Evolutionary conservation across 2,888 invertebrate genomes (phyloP).

Genomic region (Actias luna): DNA sequence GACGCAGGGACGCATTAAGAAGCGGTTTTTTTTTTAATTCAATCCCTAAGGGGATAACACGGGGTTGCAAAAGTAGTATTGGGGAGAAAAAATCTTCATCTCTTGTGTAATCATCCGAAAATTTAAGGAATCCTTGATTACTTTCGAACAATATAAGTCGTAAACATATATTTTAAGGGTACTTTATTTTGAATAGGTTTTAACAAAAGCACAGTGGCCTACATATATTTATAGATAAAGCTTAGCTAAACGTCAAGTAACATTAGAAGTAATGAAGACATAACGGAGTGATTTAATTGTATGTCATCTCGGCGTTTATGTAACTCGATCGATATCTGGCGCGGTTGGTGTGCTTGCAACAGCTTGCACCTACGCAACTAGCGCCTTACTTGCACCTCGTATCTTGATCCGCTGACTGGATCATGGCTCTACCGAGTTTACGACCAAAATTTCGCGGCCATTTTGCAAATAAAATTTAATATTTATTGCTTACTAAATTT

Average conservation of each 20-base stretch:
- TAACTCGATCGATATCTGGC: conserved; percentile 44
- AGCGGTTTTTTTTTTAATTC: no score
- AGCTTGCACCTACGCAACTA: conserved; percentile 35
- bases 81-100: no score
- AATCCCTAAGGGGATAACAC: no score
- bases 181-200: no score
- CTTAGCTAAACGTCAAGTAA: not conserved
- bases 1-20: no score
- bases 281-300: conserved; percentile 7
- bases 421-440: not conserved
- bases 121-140: no score
- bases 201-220: not conserved
- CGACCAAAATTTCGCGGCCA: not conserved
- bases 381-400: conserved; percentile 26
- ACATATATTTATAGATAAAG: not conserved
- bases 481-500: not conserved
- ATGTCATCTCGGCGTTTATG: conserved; percentile 22
- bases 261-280: conserved; percentile 9
- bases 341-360: conserved; percentile 32
- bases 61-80: no score
- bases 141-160: no score
- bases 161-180: no score
- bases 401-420: conserved; percentile 6
- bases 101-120: no score
- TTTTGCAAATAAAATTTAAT: not conserved